Base-by-base conservation (phyloP, 2,888 invertebrate species). In the Rhodophaea formosa region DNA sequence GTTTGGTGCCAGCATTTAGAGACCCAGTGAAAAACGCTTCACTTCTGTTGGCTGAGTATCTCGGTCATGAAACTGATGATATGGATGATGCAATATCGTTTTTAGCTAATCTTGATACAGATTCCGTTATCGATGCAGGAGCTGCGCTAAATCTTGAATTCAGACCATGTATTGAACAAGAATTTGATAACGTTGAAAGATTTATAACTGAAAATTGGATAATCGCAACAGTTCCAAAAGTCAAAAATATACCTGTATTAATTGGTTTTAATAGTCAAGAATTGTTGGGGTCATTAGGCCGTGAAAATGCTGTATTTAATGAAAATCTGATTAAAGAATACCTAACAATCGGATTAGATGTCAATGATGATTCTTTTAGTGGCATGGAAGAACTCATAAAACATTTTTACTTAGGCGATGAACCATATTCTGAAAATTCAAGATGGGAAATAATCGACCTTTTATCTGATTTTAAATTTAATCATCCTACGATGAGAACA, bases 191-290 rank as follows among this genome's bases (percentile, higher is more conserved):
- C 23, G 71, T 79, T 0, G 77, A 80, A 43, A 63, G 69, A 0
- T 76, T 86, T 54, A 58, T 86, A 32, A 63, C 72, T 3, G 68
- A 68, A 15, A 67, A 72, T 60, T 79, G 83, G 62, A 59, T 78
- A 1, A 70, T 71, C 43, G 60, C 72, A 23, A 44, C 64, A n/a
- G 59, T 68, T 0, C 71, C 77, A 0, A 83, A 79, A 71, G 72
- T 67, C 0, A 72, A 61, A 44, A 65, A 70, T 17, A 67, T 80
- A 12, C 69, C 79, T 7, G 60, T 84, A 17, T 53, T 86, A 12
- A 63, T 79, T 1, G 87, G 86, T 1, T 84, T 79, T 39, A 81
- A 70, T 35, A 71, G 74, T 49, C 62, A 76, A 30, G 86, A 86
- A 69, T n/a, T 32, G 7, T 55, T 74, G 14, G 7, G 14, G 1